Percentiles rank a stretch among this genome's conserved stretches.
Conservation (phyloP, 2,888 invertebrate species). For the Pristionchus mayeri region DNA sequence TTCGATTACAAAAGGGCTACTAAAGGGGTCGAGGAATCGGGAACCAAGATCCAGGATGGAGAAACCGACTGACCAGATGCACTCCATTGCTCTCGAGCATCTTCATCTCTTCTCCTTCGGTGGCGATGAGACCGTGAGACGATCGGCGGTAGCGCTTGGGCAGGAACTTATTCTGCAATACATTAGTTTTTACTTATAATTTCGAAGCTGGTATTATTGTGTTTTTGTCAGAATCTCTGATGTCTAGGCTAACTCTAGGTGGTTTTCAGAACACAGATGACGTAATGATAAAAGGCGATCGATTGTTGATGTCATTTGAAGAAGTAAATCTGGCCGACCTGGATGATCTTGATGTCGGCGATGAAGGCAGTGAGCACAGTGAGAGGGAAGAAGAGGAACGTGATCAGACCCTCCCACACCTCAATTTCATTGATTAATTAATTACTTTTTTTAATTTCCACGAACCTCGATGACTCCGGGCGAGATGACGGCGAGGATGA, state of each 20-base stretch:
- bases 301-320: too few relatives aligned
- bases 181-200: not conserved
- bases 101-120: conserved; percentile 76
- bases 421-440: conserved; percentile 82
- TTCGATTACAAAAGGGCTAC: not conserved
- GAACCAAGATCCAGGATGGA: not conserved
- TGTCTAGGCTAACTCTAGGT: not conserved
- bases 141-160: conserved; percentile 75
- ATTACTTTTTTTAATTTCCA: not conserved
- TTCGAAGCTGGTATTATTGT: not conserved
- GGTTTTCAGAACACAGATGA: not conserved
- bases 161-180: conserved; percentile 74
- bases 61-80: conserved; percentile 16
- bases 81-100: conserved; percentile 72
- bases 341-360: conserved; percentile 85
- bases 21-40: not conserved
- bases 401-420: conserved; percentile 97
- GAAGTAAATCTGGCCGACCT: too few relatives aligned
- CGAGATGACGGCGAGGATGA: conserved; percentile 90
- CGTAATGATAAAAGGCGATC: too few relatives aligned
- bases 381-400: conserved; percentile 95
- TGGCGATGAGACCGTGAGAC: conserved; percentile 73
- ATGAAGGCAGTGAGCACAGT: conserved; percentile 96
- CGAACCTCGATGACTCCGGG: conserved; percentile 73
- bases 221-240: not conserved